phyloP scores from a whole-genome alignment of 2,113 vertebrate genomes.

The Pelobates fuscus region DNA sequence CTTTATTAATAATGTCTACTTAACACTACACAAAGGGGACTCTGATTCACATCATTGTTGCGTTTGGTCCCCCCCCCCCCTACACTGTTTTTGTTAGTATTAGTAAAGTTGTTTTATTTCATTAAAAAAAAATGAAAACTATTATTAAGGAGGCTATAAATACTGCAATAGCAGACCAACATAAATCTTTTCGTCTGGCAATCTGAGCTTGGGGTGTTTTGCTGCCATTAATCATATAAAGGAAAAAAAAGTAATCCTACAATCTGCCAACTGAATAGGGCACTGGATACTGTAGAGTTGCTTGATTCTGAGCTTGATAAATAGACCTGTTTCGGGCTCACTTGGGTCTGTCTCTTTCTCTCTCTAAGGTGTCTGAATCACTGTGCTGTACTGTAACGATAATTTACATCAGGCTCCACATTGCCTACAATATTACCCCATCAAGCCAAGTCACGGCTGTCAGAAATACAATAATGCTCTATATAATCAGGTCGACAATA shows the following conservation, averaged over 20 bases:
- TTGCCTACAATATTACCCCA: constrained; percentile 12
- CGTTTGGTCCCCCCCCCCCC: too few species aligned
- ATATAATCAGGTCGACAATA: constrained; percentile 16
- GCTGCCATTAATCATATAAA: constrained; percentile 34
- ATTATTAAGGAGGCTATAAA: constrained; percentile 21
- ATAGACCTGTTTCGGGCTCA: constrained; percentile 14
- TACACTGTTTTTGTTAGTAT: too few species aligned
- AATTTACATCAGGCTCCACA: constrained; percentile 26
- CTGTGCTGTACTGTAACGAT: constrained; percentile 24
- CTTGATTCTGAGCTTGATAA: constrained; percentile 33
- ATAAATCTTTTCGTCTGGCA: constrained; percentile 34
- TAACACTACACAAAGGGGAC: too few species aligned
- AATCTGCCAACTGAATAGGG: constrained; percentile 7
- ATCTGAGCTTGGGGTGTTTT: constrained; percentile 18
- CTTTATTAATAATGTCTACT: too few species aligned
- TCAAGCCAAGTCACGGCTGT: constrained; percentile 24
- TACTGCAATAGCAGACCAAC: constrained; percentile 33
- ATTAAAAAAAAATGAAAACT: neutral
- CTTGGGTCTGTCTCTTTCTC: constrained; percentile 3
- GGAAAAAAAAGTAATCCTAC: neutral
- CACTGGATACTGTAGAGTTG: constrained; percentile 15
- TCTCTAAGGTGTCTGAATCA: constrained; percentile 22
- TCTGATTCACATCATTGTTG: too few species aligned
- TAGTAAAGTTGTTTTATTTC: too few species aligned
- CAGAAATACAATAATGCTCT: constrained; percentile 26